Base-by-base conservation (phyloP, 37 sponge, comb jelly and placozoan genomes). In the Halisarca cf. caerulea region DNA sequence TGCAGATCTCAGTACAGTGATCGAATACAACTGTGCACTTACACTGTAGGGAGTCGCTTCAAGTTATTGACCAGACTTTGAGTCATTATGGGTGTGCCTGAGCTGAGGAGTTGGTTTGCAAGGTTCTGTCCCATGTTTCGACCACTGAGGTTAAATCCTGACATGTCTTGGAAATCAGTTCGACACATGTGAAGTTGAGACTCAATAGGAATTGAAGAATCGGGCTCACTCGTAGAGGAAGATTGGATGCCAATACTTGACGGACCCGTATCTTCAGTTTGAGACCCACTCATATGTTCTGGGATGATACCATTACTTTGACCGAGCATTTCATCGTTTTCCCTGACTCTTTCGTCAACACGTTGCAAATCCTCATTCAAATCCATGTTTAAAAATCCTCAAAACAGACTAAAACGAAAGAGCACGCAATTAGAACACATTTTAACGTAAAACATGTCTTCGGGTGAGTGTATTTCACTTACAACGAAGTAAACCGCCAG, bases 401-500 rank as follows among this genome's bases (percentile, higher is more conserved):
- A 28, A 47, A 47, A 47, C 11, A 47, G 11, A 47, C 51, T 11
- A 47, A 47, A 47, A 47, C 51, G 51, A 47, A 47, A 47, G 51
- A 47, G 11, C 6, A 47, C 51, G 51, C 51, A 47, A 47, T 47
- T 47, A 47, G 6, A 11, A 6, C 51, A 47, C 9, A 47, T 47
- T 47, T 47, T 11, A 47, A 47, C 51, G 11, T 6, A 47, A 47
- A 47, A 47, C 51, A 47, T 47, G 11, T 47, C 51, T 47, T 47
- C 9, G 51, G 51, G 51, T 47, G 51, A 14, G 51, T 47, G 6
- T 47, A 6, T 11, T 47, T 6, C 9, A 47, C 51, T 47, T 47
- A 47, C 51, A 47, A 47, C 51, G 51, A 47, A 47, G 51, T 40
- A 39, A 38, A 33, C 77, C 77, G 77, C 77, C 77, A 74, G 77